These are phyloP conservation scores for Anniella stebbinsi DNA, from an alignment of 2,797 vertebrate genomes.

Conservation along the genomic window DNA sequence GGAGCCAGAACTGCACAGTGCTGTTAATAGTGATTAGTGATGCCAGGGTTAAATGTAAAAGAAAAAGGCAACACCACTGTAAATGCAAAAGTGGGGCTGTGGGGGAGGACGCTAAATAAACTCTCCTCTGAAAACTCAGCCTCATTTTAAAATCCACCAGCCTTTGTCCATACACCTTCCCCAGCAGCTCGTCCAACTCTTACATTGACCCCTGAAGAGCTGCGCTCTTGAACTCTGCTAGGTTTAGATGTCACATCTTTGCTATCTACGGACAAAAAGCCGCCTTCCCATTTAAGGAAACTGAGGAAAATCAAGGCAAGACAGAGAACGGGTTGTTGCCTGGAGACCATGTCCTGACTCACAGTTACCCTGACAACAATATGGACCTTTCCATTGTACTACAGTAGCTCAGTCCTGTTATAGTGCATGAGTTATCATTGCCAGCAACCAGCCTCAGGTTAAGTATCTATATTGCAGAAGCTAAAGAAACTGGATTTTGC, in stretches of 20 bases:
- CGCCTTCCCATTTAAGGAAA: constrained; percentile 42
- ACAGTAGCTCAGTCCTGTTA: constrained; percentile 20
- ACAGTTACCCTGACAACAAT: constrained; percentile 64
- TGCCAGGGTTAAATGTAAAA: not conserved
- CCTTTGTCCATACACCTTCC: not conserved
- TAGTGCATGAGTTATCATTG: not conserved
- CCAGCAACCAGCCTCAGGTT: not conserved
- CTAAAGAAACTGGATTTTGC: not conserved
- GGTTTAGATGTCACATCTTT: constrained; percentile 57
- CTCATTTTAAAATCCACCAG: not conserved
- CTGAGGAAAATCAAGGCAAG: constrained; percentile 45
- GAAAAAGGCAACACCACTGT: not conserved
- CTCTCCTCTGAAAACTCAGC: not conserved
- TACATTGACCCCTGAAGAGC: not conserved
- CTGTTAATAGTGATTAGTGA: not conserved
- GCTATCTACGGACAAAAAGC: constrained; percentile 39
- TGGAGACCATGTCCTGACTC: constrained; percentile 61
- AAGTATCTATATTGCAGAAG: not conserved
- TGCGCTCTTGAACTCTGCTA: constrained; percentile 18
- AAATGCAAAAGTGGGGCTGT: not conserved
- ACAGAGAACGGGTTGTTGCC: constrained; percentile 57
- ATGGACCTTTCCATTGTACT: constrained; percentile 53
- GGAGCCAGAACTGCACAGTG: too few relatives aligned
- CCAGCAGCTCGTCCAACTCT: not conserved
- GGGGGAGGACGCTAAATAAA: not conserved